Conservation (phyloP, 1,140 invertebrate species). For the Bombus fervidus region DNA sequence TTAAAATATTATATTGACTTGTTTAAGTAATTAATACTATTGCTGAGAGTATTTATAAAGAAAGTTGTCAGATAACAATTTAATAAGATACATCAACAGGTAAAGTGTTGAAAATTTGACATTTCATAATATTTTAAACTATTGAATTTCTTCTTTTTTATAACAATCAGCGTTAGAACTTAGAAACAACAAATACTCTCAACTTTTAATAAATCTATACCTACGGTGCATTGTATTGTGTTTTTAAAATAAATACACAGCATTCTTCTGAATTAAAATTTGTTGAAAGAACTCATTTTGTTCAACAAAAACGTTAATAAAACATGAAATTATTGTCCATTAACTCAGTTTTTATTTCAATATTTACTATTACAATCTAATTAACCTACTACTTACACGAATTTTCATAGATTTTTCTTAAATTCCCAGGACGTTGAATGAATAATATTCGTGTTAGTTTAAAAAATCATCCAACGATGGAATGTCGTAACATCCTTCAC, state of each 20-base stretch:
- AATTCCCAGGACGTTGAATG: not conserved
- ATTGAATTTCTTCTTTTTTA: not conserved
- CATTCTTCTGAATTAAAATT: too few relatives aligned
- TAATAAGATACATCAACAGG: not conserved
- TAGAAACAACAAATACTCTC: not conserved
- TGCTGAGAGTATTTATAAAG: not conserved
- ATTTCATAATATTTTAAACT: too few relatives aligned
- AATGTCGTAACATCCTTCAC: constrained; percentile 8
- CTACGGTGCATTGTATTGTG: not conserved
- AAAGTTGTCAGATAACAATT: not conserved
- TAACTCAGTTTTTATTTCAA: not conserved
- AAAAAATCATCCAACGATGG: not conserved
- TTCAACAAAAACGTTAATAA: too few relatives aligned
- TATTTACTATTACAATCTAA: not conserved
- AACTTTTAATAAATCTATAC: not conserved
- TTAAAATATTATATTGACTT: not conserved
- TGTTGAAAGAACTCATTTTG: too few relatives aligned
- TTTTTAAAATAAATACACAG: not conserved
- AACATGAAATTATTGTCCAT: too few relatives aligned
- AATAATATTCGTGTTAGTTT: not conserved
- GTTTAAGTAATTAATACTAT: not conserved
- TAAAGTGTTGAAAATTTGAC: not conserved
- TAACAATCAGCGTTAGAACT: not conserved
- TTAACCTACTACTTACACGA: not conserved
- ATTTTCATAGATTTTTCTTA: too few relatives aligned